Evolutionary conservation across 2,113 vertebrate species (phyloP).

Genomic region (Peromyscus leucopus): DNA sequence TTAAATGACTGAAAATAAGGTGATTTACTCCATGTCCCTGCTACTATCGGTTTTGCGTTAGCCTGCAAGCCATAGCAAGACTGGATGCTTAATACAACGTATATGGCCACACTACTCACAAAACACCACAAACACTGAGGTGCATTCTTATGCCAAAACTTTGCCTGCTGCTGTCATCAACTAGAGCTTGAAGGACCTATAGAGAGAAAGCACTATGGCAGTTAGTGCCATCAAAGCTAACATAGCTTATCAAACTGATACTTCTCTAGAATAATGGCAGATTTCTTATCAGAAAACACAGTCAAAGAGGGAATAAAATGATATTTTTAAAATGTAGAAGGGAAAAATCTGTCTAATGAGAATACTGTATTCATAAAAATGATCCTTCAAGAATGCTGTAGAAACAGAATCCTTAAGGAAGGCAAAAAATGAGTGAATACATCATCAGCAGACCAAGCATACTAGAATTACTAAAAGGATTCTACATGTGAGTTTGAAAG

Average conservation of each 20-base stretch:
- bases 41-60: too few species aligned
- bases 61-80: too few species aligned
- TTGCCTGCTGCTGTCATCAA: too few species aligned
- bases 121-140: background rate
- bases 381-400: background rate
- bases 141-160: fast-evolving
- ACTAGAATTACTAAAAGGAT: background rate
- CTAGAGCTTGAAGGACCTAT: background rate
- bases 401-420: background rate
- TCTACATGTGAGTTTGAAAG: background rate
- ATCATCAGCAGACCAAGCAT: background rate
- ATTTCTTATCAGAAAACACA: background rate
- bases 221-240: background rate
- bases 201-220: background rate
- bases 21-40: too few species aligned
- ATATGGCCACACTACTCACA: background rate
- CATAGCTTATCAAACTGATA: background rate
- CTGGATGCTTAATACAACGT: background rate
- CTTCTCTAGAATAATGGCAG: background rate
- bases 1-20: background rate
- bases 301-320: background rate
- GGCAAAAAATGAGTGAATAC: too few species aligned
- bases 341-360: background rate
- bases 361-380: background rate
- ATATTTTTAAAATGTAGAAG: background rate